Evolutionary conservation across 2,888 invertebrate species (phyloP), one percentile per base, ranked within the genome.

Genomic region (Ectemnius lituratus): DNA sequence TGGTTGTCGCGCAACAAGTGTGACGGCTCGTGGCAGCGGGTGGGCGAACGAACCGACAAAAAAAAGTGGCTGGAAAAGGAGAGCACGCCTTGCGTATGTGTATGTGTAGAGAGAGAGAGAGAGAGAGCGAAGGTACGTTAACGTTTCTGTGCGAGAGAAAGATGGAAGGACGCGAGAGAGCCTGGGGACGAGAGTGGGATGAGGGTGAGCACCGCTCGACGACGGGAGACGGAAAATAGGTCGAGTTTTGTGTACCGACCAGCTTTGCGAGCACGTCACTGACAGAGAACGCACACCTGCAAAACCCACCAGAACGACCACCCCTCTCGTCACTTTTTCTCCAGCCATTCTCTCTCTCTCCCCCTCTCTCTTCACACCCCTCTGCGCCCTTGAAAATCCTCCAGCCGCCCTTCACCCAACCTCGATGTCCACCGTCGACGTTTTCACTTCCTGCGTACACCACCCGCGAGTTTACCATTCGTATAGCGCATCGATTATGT

Each of bases 171-270:
- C 11, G 70, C 13, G 52, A 72, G 62, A 67, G 64, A 66, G 61
- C 37, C 52, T 23, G 64, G 6, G 62, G 27, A 45, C 37, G n/a
- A n/a, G 65, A 68, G 58, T 23, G 23, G 3, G 23, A 23, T 23
- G 8, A 65, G 70, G 70, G 70, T 61, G 28, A 59, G 57, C 1
- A n/a, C 20, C 16, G 57, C 37, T 8, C 47, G 46, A 45, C 59
- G 68, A 28, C 52, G 63, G 64, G 69, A 72, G 74, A 80, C 47
- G 73, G 73, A 84, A 85, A 83, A 84, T 83, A 65, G 84, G 84
- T 83, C 82, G 83, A 84, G 82, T 81, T 83, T 84, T 84, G 84
- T 85, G 77, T 85, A 83, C 81, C 73, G 70, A 73, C 74, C 69
- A 66, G 78, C 76, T 80, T 75, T 74, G 75, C 70, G 75, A 78